These are phyloP conservation scores for Phalloptychus januarius DNA, from an alignment of 2,797 vertebrate species.

Conservation along the genomic window DNA sequence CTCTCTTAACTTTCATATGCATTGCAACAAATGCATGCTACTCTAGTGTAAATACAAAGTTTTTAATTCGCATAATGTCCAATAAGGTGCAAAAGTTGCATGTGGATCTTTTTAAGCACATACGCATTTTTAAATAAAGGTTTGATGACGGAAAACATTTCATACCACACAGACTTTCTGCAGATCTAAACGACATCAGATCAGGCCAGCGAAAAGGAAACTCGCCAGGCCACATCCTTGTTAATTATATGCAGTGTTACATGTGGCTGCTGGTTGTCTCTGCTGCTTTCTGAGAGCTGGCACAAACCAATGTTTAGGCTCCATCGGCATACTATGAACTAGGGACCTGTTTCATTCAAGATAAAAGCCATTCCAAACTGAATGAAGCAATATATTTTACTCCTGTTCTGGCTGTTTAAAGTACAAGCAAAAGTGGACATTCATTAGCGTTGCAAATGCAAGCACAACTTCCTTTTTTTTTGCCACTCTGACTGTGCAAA, in stretches of 20 bases:
- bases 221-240: slow-evolving; percentile 23
- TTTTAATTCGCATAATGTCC: background rate
- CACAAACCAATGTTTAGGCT: background rate
- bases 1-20: background rate
- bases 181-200: background rate
- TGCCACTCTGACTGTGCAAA: background rate
- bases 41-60: background rate
- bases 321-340: too few relatives aligned
- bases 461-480: slow-evolving; percentile 3
- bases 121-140: background rate
- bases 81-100: background rate
- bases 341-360: background rate
- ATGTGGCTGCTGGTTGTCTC: slow-evolving; percentile 5
- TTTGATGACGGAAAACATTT: background rate
- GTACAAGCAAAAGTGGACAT: background rate
- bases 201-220: slow-evolving; percentile 12
- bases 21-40: background rate
- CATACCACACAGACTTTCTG: background rate
- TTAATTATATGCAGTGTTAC: background rate
- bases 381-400: background rate
- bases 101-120: background rate
- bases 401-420: background rate
- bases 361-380: background rate
- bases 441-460: background rate
- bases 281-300: slow-evolving; percentile 13